These are phyloP conservation scores for Drosophila pectinifera DNA, from an alignment of 1,140 invertebrate species.

Conservation along the genomic window DNA sequence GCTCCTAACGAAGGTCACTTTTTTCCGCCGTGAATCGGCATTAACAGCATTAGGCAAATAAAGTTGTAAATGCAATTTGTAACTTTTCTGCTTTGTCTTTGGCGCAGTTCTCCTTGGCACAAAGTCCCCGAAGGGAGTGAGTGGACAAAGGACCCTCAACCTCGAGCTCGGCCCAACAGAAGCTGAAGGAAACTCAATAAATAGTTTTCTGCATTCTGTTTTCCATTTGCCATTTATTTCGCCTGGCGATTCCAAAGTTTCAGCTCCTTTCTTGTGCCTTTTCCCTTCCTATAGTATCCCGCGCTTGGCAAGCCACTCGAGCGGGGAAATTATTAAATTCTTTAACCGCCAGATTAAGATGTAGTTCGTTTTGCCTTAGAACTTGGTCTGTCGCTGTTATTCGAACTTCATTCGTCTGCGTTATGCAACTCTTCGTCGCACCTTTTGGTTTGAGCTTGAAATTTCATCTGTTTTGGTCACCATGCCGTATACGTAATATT, in stretches of 20 bases:
- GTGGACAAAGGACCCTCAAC: conserved; percentile 47
- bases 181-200: conserved; percentile 68
- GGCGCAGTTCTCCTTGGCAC: conserved; percentile 50
- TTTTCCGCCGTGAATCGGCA: conserved; percentile 11
- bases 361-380: conserved; percentile 20
- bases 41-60: conserved; percentile 76
- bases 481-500: conserved; percentile 45
- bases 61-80: conserved; percentile 79
- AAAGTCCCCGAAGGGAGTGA: conserved; percentile 51
- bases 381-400: neutral
- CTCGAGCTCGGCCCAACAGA: conserved; percentile 31
- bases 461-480: neutral
- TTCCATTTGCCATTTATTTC: conserved; percentile 64
- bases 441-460: neutral
- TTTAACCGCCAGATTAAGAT: conserved; percentile 13
- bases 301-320: conserved; percentile 6
- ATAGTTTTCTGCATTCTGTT: conserved; percentile 71
- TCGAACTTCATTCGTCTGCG: neutral
- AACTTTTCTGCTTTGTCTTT: conserved; percentile 74
- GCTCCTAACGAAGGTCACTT: neutral
- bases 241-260: conserved; percentile 52
- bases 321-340: conserved; percentile 35
- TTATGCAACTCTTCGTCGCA: no score
- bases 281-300: conserved; percentile 2
- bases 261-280: conserved; percentile 15